Conservation (phyloP, 2,797 vertebrate genomes). For the Glyptemys insculpta region DNA sequence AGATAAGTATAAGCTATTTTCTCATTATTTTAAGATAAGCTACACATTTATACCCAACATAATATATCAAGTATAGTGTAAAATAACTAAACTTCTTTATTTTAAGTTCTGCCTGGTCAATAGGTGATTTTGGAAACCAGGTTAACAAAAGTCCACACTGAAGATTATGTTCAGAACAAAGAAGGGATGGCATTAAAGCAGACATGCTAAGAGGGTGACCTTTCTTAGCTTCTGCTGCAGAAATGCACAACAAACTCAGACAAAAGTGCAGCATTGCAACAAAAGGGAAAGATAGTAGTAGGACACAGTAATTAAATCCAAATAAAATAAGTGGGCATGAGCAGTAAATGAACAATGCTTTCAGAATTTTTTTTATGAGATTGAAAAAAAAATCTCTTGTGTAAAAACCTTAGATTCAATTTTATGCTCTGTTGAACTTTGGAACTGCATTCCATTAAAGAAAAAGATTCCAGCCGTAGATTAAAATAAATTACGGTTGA, state of each 20-base stretch:
- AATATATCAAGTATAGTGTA: not conserved
- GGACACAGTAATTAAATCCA: not conserved
- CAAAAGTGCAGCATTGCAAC: not conserved
- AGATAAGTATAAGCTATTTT: constrained; percentile 9
- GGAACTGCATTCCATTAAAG: not conserved
- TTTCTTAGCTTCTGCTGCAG: not conserved
- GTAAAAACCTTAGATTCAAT: not conserved
- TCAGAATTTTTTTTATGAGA: not conserved
- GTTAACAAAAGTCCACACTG: not conserved
- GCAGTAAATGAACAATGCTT: not conserved
- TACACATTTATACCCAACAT: not conserved
- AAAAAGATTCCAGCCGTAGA: not conserved
- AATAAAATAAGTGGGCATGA: not conserved
- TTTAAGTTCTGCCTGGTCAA: not conserved
- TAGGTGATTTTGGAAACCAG: not conserved
- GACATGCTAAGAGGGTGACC: not conserved
- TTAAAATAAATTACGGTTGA: not conserved
- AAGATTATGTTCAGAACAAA: not conserved
- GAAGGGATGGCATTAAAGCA: not conserved
- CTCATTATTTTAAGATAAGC: constrained; percentile 13
- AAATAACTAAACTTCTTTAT: not conserved
- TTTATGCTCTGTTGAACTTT: not conserved
- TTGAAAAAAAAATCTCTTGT: accelerated
- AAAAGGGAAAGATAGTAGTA: not conserved
- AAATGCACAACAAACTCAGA: not conserved